A percentile compares a stretch with the other conserved stretches of the same genome.
Evolutionary conservation across 2,888 invertebrate genomes (phyloP).

Genomic region (Capitulum mitella): DNA sequence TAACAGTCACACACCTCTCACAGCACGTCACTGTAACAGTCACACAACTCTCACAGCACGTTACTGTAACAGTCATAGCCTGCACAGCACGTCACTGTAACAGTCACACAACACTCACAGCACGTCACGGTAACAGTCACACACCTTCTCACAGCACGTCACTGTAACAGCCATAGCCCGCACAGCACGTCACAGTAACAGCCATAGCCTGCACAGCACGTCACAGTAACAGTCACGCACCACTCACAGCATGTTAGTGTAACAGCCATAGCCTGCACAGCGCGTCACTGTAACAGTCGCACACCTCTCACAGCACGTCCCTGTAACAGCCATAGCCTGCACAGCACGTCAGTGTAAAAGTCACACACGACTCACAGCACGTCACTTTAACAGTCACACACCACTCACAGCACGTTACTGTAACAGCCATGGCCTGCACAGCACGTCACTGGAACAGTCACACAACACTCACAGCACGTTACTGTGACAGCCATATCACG

Average conservation of each 20-base stretch:
- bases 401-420: too few relatives aligned
- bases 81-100: neutral
- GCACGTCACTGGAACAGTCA: neutral
- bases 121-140: too few relatives aligned
- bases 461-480: too few relatives aligned
- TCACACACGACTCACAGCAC: too few relatives aligned
- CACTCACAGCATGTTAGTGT: constrained; percentile 54
- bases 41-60: too few relatives aligned
- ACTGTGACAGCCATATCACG: too few relatives aligned
- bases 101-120: too few relatives aligned
- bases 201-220: neutral
- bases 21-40: constrained; percentile 49
- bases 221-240: neutral
- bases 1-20: neutral
- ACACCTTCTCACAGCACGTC: too few relatives aligned
- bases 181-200: neutral
- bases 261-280: neutral
- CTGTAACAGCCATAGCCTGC: too few relatives aligned
- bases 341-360: neutral
- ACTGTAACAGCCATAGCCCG: neutral
- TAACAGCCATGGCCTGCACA: too few relatives aligned
- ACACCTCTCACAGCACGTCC: constrained; percentile 48
- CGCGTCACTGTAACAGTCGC: neutral
- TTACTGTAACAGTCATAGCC: too few relatives aligned
- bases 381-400: constrained; percentile 50